Percentiles rank a stretch among this genome's conserved stretches.
Evolutionary conservation across 2,888 invertebrate genomes (phyloP).

Genomic region (Hypomecis punctinalis): DNA sequence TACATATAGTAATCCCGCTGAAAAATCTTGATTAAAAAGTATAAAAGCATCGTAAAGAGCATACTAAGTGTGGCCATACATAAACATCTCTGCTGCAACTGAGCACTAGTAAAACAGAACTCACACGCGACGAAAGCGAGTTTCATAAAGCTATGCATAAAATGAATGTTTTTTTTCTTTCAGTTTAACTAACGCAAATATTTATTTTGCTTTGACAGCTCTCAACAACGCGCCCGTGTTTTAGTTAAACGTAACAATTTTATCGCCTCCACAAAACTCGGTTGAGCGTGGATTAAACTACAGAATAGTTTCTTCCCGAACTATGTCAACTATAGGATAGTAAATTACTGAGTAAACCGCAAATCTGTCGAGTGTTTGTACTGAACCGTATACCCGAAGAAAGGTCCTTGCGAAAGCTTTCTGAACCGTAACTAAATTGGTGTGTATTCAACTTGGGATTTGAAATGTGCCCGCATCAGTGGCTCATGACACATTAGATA

Average conservation of each 20-base stretch:
- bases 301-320: slow-evolving; percentile 7
- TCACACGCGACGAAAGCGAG: neutral
- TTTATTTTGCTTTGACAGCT: neutral
- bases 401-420: slow-evolving; percentile 51
- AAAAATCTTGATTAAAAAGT: no score
- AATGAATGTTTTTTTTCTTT: neutral
- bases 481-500: slow-evolving; percentile 10
- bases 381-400: slow-evolving; percentile 17
- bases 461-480: neutral
- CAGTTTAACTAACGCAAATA: neutral
- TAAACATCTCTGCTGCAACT: no score
- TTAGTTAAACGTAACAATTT: slow-evolving; percentile 9
- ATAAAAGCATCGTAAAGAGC: neutral
- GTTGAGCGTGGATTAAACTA: slow-evolving; percentile 3
- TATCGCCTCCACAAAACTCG: slow-evolving; percentile 7
- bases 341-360: slow-evolving; percentile 18
- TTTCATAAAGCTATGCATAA: neutral
- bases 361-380: slow-evolving; percentile 13
- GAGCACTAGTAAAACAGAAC: neutral
- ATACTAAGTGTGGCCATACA: no score
- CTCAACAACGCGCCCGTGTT: neutral
- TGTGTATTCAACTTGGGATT: slow-evolving; percentile 59
- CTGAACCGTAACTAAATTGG: slow-evolving; percentile 47
- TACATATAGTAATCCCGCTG: no score
- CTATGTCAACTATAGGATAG: slow-evolving; percentile 5